Base-by-base conservation (phyloP, 1,140 invertebrate genomes). In the Belonocnema kinseyi region DNA sequence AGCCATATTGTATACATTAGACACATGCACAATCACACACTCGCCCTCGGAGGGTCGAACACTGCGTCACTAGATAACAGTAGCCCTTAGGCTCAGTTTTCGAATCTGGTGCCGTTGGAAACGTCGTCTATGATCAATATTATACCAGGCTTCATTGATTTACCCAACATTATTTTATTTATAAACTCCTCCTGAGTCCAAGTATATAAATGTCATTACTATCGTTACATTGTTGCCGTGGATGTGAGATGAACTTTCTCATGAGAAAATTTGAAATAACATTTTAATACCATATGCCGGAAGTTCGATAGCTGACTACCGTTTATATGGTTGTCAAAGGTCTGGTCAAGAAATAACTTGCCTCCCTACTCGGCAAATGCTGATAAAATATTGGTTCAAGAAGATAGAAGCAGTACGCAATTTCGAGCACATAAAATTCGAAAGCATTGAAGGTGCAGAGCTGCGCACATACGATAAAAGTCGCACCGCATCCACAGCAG, bases 371-470 rank as follows among this genome's bases (percentile, higher is more conserved):
- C 21, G 26, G 14, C 26, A 16, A 40, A 40, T 33, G 14, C 26
- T 16, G 53, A 12, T 8, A 16, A n/a, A n/a, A n/a, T 14, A 66
- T 46, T 46, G 40, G 40, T 11, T 46, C 40, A 66, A 14, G 61
- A 13, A 8, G 16, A 40, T 40, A n/a, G 40, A 40, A 46, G 14
- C 26, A 40, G 16, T 46, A 16, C 33, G 16, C 14, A n/a, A 14
- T 66, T 66, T 13, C 14, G 16, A 66, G 61, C 12, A 26, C 14
- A 21, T 66, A 33, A 40, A 66, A 66, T 14, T 16, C 33, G 61
- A 66, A n/a, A 26, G 61, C 61, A 26, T 66, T 66, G 21, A 66
- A 66, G 61, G 61, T 66, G 16, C 61, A 66, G 61, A 26, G 61
- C 61, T 66, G 61, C 61, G 61, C 61, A 66, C 26, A 46, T 46